Evolutionary conservation across 2,797 vertebrate genomes (phyloP).

Genomic region (Pitangus sulphuratus): DNA sequence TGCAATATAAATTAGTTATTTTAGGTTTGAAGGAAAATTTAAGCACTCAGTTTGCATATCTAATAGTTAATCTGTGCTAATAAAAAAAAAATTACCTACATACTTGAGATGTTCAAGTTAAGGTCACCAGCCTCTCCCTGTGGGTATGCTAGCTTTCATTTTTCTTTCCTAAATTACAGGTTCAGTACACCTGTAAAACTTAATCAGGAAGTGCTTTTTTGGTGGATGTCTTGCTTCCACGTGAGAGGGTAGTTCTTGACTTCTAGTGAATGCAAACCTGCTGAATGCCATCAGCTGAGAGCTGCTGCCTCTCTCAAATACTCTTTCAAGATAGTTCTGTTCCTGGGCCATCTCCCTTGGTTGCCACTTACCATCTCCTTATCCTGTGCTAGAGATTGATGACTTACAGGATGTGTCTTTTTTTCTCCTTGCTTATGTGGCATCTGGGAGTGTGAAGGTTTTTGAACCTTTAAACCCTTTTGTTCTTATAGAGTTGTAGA

Average conservation of each 20-base stretch:
- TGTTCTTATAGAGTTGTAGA: not conserved
- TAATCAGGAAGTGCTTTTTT: not conserved
- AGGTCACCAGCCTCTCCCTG: not conserved
- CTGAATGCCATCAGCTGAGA: not conserved
- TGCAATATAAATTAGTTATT: not conserved
- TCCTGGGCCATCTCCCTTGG: not conserved
- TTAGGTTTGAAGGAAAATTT: not conserved
- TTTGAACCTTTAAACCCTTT: not conserved
- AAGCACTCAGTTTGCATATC: not conserved
- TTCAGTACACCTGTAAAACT: not conserved
- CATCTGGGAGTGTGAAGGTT: fast-evolving
- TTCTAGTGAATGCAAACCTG: not conserved
- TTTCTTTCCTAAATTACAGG: not conserved
- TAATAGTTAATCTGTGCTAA: not conserved
- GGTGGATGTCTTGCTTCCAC: not conserved
- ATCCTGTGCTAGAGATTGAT: not conserved
- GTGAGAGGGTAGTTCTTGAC: not conserved
- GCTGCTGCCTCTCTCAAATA: not conserved
- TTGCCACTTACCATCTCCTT: not conserved
- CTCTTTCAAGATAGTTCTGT: not conserved
- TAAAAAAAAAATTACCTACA: not conserved
- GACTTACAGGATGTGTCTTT: not conserved
- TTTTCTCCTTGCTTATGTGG: not conserved
- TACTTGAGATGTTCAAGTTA: not conserved
- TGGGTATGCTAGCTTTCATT: not conserved